Base-by-base conservation (phyloP, 2,888 invertebrate species). In the Aphodius granarius region DNA sequence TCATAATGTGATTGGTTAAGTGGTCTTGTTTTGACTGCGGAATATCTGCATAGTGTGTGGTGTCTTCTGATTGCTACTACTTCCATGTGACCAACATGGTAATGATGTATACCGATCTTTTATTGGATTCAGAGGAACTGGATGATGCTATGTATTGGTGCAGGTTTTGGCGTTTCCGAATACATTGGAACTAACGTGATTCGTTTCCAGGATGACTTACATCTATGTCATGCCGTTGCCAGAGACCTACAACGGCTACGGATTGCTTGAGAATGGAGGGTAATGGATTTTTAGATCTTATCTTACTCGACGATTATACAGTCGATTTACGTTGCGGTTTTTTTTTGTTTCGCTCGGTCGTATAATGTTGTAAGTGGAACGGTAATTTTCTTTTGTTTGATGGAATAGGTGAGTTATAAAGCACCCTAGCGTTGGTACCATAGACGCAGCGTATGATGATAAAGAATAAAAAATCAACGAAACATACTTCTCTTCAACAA, bases 141-240 rank as follows among this genome's bases (percentile, higher is more conserved):
- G 63, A 18, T 63, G 22, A 71, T 23, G 63, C 63, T 63, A 18
- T 72, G 62, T 72, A 72, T 3, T 63, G 18, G 43, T 43, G 43
- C 17, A 9, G 13, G 21, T 9, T 13, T 72, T 72, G 62, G 62
- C 4, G n/a, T 43, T 72, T 18, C 18, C 15, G n/a, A 9, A 63
- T n/a, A 22, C 6, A 23, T 71, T 23, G 16, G 23, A 18, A 63
- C 20, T 65, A 63, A 73, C 64, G 64, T 65, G 73, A n/a, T 22
- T 73, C 5, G 21, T 73, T 73, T 64, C 72, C 15, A 85, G 84
- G 81, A 87, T 87, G 87, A 87, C 87, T 78, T 87, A 85, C 81
- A 87, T 87, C 80, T 86, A 87, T 78, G 87, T 87, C 74, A 85
- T 86, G 84, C 87, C 87, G 66, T 81, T 86, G 62, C 83, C 84